A percentile compares a stretch with the other conserved stretches of the same genome.
Evolutionary conservation across 35 echinoderm and acorn worm genomes (phyloP).

Genomic region (Eucidaris tribuloides): DNA sequence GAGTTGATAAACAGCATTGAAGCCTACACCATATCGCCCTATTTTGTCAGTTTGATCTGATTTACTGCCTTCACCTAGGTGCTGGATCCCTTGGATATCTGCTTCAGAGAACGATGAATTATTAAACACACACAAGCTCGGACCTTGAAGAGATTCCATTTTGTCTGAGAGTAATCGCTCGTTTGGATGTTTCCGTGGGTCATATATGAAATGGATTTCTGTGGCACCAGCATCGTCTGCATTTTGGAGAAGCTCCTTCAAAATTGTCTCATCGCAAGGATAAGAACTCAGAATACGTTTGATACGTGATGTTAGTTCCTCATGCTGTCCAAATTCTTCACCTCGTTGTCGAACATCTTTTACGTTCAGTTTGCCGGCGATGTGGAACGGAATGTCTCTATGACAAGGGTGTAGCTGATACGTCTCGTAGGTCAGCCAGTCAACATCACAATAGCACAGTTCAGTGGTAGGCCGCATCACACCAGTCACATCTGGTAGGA

Average conservation of each 20-base stretch:
- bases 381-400: background rate
- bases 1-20: constrained; percentile 87
- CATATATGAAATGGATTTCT: constrained; percentile 85
- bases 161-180: constrained; percentile 41
- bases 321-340: constrained; percentile 70
- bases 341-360: constrained; percentile 42
- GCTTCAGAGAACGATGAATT: constrained; percentile 65
- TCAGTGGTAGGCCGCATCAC: background rate
- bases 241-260: constrained; percentile 96
- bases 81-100: constrained; percentile 84
- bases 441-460: constrained; percentile 44
- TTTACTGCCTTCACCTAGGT: constrained; percentile 74
- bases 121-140: constrained; percentile 81
- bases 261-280: constrained; percentile 54
- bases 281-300: constrained; percentile 70
- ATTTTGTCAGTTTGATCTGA: constrained; percentile 19
- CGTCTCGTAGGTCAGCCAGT: constrained; percentile 8
- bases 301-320: constrained; percentile 72
- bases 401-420: constrained; percentile 13
- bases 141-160: constrained; percentile 59
- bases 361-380: constrained; percentile 31
- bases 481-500: constrained; percentile 31
- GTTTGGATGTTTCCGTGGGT: constrained; percentile 29
- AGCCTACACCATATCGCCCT: constrained; percentile 86
- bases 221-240: constrained; percentile 88